These are phyloP conservation scores for Micropoecilia bifurca DNA, from an alignment of 2,797 vertebrate genomes.

Conservation along the genomic window DNA sequence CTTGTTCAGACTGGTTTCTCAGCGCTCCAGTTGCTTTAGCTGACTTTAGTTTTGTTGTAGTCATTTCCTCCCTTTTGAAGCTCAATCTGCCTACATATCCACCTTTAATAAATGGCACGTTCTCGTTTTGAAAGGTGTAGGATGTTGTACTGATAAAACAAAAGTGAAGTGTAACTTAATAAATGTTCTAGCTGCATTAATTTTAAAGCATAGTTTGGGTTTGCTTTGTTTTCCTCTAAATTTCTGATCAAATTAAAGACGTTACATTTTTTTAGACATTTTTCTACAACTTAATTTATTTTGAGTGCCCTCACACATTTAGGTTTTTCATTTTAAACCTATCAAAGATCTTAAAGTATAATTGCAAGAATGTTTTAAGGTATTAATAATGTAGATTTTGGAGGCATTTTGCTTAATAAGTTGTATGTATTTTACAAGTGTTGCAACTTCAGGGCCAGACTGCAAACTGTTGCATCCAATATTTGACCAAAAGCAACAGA, in stretches of 20 bases:
- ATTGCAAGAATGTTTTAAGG: not conserved
- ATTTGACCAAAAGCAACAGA: not conserved
- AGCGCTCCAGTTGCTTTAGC: not conserved
- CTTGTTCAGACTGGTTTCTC: not conserved
- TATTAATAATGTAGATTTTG: not conserved
- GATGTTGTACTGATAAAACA: too few relatives aligned
- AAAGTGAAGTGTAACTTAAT: not conserved
- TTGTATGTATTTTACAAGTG: not conserved
- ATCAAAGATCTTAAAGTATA: not conserved
- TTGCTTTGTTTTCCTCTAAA: not conserved
- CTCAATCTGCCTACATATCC: not conserved
- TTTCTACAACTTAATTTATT: not conserved
- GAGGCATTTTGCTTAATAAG: not conserved
- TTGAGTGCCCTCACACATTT: not conserved
- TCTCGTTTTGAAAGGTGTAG: too few relatives aligned
- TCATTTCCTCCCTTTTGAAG: not conserved
- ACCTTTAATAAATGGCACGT: not conserved
- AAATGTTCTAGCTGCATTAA: not conserved
- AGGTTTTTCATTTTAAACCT: not conserved
- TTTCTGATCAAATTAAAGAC: not conserved
- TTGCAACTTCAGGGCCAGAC: not conserved
- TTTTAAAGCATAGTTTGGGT: not conserved
- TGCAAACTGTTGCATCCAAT: slow-evolving; percentile 4
- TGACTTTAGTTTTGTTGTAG: not conserved
- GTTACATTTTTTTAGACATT: not conserved